Percentiles rank a stretch among this genome's conserved stretches.
Conservation (phyloP, 2,797 vertebrate species). For the Enteromius unitaeniatus region DNA sequence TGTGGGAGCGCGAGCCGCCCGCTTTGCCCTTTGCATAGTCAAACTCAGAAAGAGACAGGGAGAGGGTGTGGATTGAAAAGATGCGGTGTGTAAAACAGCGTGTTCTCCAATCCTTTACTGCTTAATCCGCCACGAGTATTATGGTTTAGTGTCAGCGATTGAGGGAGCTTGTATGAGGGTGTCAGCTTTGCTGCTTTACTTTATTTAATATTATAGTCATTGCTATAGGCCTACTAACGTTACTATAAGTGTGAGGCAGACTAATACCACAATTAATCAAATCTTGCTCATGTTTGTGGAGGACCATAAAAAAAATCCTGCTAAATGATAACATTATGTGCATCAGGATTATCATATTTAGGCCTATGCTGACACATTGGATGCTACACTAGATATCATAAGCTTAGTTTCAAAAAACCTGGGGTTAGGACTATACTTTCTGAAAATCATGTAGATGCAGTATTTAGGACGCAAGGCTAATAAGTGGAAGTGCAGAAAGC, state of each 20-base stretch:
- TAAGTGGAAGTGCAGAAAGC: neutral
- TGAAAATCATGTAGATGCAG: neutral
- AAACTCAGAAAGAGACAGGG: slow-evolving; percentile 61
- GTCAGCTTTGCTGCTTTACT: neutral
- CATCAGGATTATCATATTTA: no score
- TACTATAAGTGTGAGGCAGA: neutral
- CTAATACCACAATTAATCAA: neutral
- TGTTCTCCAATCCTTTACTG: neutral
- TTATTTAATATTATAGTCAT: neutral
- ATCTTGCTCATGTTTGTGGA: neutral
- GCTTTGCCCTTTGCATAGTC: slow-evolving; percentile 60
- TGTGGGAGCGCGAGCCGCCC: slow-evolving; percentile 73
- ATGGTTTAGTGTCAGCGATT: neutral
- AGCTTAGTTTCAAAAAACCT: neutral
- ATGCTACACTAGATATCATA: neutral
- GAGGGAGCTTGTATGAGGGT: neutral
- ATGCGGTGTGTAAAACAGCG: slow-evolving; percentile 15
- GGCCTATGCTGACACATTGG: neutral
- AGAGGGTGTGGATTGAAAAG: slow-evolving; percentile 49
- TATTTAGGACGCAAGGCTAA: neutral
- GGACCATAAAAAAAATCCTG: neutral
- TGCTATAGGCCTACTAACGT: neutral
- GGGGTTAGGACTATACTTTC: neutral
- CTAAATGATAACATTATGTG: neutral
- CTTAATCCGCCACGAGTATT: neutral